Percentiles rank a stretch among this genome's conserved stretches.
These are phyloP conservation scores for Chironomus tepperi DNA, from an alignment of 1,140 invertebrate genomes.

Conservation along the genomic window DNA sequence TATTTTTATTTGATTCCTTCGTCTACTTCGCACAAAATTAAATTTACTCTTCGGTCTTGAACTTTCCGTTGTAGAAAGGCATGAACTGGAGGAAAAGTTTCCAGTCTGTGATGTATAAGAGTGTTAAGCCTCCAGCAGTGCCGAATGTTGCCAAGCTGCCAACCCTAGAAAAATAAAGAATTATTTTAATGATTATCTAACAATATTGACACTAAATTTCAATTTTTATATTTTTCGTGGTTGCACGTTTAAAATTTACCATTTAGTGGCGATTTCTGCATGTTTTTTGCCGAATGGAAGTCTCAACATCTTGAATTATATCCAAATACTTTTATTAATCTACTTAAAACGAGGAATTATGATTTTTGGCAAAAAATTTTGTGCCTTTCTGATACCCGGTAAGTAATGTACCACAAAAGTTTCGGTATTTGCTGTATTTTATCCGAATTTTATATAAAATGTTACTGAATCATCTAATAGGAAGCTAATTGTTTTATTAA, in stretches of 20 bases:
- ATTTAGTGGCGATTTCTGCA: slow-evolving; percentile 42
- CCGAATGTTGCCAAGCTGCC: slow-evolving; percentile 53
- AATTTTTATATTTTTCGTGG: background rate
- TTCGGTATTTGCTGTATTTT: no score
- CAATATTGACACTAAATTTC: background rate
- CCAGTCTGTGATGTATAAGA: slow-evolving; percentile 71
- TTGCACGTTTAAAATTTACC: slow-evolving; percentile 37
- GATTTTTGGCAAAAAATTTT: no score
- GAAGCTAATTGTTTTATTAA: no score
- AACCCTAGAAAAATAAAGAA: slow-evolving; percentile 44
- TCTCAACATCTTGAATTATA: slow-evolving; percentile 27
- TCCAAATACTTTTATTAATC: no score
- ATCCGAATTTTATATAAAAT: no score
- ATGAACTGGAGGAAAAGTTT: slow-evolving; percentile 57
- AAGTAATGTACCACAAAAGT: no score
- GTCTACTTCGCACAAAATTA: no score
- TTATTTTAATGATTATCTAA: background rate
- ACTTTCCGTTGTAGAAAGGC: slow-evolving; percentile 67
- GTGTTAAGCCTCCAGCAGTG: slow-evolving; percentile 43
- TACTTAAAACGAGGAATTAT: no score
- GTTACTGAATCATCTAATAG: no score
- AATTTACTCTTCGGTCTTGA: slow-evolving; percentile 43
- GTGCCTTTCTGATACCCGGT: no score
- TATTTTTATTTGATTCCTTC: no score
- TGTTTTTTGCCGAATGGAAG: slow-evolving; percentile 39